Percentiles rank a stretch among this genome's conserved stretches.
phyloP scores from a whole-genome alignment of 1,140 invertebrate species.

The Hyphantria cunea region DNA sequence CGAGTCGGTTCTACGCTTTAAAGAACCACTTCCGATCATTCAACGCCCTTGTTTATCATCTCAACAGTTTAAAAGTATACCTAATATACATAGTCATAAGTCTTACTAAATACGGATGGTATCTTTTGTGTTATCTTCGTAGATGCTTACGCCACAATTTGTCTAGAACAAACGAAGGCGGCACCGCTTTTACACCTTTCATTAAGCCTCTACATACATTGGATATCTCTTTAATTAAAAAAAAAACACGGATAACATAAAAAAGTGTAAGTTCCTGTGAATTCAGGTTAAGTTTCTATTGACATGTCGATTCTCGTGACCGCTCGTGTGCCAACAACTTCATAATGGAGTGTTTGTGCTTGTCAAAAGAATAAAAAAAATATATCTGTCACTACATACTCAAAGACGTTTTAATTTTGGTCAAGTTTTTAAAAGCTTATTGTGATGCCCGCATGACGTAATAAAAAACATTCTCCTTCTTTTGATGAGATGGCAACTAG shows the following conservation, averaged over 20 bases:
- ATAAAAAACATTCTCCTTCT: too few relatives aligned
- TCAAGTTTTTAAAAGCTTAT: background rate
- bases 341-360: slow-evolving; percentile 19
- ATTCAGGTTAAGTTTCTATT: slow-evolving; percentile 39
- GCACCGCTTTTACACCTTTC: slow-evolving; percentile 32
- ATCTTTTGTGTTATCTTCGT: slow-evolving; percentile 28
- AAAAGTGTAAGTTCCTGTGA: slow-evolving; percentile 38
- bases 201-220: slow-evolving; percentile 38
- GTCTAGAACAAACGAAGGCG: slow-evolving; percentile 36
- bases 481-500: too few relatives aligned
- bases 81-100: too few relatives aligned
- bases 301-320: slow-evolving; percentile 35
- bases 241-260: slow-evolving; percentile 39
- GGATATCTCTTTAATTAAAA: slow-evolving; percentile 42
- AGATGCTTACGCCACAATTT: slow-evolving; percentile 32
- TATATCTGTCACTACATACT: background rate
- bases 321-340: slow-evolving; percentile 30
- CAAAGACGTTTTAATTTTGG: background rate
- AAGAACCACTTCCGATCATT: too few relatives aligned
- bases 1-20: too few relatives aligned
- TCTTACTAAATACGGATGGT: too few relatives aligned
- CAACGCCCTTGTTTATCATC: too few relatives aligned
- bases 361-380: slow-evolving; percentile 10
- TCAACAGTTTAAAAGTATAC: too few relatives aligned
- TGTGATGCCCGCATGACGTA: background rate